Base-by-base conservation (phyloP, 2,797 vertebrate genomes). In the Helostoma temminkii region DNA sequence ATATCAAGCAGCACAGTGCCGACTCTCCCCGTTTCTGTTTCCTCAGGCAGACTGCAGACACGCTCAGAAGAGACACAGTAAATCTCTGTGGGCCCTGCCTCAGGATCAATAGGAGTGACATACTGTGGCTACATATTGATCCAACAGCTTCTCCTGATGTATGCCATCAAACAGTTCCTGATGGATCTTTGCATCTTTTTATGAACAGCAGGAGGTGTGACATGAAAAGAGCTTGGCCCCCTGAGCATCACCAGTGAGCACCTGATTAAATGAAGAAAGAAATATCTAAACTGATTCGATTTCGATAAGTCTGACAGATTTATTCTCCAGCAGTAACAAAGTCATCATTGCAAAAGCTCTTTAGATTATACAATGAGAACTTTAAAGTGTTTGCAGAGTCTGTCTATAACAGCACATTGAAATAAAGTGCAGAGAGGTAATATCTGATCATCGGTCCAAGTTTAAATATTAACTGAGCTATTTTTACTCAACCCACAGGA, bases 111-210 rank as follows among this genome's bases (percentile, higher is more conserved):
- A 30, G 54, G 61, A 25, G 77, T 50, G 79, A 77, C 74, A 57
- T 46, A 24, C 56, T 19, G 62, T 28, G 78, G 46, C 22, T 21
- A 37, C 24, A 18, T 76, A 88, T 80, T 18, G 82, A 87, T 87
- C 66, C 32, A 15, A 25, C 5, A 9, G 52, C 59, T 72, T 39
- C 22, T 25, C 46, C 73, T 36, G 45, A 22, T 65, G 48, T 57
- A 63, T 56, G 39, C 5, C 37, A 63, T 68, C 55, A 28, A 32
- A 63, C 50, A 45, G 55, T 61, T 68, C 47, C 28, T 10, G 41
- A 12, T 11, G 14, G 6, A 58, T 9, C 43, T 41, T 24, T 32
- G 42, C 49, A 34, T 48, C 16, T 58, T 66, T 56, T 42, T 6
- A 41, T 9, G 9, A 68, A 34, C 22, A 15, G 36, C 46, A 39